These are phyloP conservation scores for Synanthedon formicaeformis DNA, from an alignment of 2,888 invertebrate species.

Conservation along the genomic window DNA sequence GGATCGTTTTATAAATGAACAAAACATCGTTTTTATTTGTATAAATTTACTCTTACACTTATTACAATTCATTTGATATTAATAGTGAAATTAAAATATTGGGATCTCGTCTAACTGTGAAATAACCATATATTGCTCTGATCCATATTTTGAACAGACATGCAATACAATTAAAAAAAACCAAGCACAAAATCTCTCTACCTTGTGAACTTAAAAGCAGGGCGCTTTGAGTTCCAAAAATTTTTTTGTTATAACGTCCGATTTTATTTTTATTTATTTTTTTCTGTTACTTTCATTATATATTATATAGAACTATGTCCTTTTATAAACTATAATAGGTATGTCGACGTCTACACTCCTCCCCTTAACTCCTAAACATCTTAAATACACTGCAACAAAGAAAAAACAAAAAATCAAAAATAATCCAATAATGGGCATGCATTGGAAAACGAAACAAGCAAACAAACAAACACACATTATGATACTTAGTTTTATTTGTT, in stretches of 20 bases:
- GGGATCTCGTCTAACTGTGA: no score
- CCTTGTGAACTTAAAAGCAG: slow-evolving; percentile 54
- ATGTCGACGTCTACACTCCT: slow-evolving; percentile 67
- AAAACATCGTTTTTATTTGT: no score
- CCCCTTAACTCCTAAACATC: slow-evolving; percentile 57
- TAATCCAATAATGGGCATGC: slow-evolving; percentile 4
- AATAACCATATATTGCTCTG: background rate
- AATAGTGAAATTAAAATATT: no score
- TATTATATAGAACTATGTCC: slow-evolving; percentile 68
- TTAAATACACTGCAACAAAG: slow-evolving; percentile 70
- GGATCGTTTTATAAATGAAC: no score
- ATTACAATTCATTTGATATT: no score
- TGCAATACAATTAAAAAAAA: slow-evolving; percentile 6
- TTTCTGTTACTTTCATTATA: slow-evolving; percentile 70
- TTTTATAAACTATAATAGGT: slow-evolving; percentile 55
- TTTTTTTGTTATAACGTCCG: slow-evolving; percentile 28
- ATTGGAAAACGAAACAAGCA: slow-evolving; percentile 2
- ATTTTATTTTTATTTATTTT: slow-evolving; percentile 36
- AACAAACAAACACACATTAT: no score
- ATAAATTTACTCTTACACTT: no score
- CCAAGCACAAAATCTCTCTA: slow-evolving; percentile 30
- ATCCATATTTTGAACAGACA: background rate
- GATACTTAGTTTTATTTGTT: no score
- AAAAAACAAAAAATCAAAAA: slow-evolving; percentile 38
- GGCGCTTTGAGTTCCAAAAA: slow-evolving; percentile 46